Conservation (phyloP, 2,888 invertebrate genomes). For the Ormyrus labotus region DNA sequence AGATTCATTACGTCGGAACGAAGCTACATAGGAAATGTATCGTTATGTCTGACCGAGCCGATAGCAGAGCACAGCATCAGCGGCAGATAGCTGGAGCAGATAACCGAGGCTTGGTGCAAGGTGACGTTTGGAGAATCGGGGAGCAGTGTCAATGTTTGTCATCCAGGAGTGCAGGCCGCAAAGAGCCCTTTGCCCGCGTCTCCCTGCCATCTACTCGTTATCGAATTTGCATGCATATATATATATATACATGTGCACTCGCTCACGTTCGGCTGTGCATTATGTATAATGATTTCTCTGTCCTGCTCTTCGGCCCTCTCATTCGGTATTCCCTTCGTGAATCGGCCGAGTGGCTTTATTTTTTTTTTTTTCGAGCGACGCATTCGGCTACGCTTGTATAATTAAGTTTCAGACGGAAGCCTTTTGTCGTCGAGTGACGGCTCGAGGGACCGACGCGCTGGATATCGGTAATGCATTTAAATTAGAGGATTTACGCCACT, state of each 20-base stretch:
- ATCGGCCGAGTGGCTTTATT: background rate
- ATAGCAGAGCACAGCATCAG: no score
- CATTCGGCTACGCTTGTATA: no score
- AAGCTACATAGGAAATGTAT: no score
- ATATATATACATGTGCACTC: background rate
- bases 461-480: no score
- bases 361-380: no score
- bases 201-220: background rate
- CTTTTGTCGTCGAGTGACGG: no score
- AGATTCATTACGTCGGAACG: no score
- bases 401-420: no score
- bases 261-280: conserved; percentile 21
- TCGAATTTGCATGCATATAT: conserved; percentile 30
- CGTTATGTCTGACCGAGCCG: no score
- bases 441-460: no score
- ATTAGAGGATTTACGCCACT: no score
- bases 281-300: conserved; percentile 9
- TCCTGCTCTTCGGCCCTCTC: conserved; percentile 2
- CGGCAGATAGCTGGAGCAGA: background rate
- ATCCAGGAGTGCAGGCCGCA: background rate
- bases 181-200: conserved; percentile 18
- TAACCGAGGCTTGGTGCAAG: no score
- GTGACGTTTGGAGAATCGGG: background rate
- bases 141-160: conserved; percentile 42
- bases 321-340: conserved; percentile 28